Percentiles rank a stretch among this genome's conserved stretches.
Conservation (phyloP, 2,113 vertebrate species). For the Microtus oregoni region DNA sequence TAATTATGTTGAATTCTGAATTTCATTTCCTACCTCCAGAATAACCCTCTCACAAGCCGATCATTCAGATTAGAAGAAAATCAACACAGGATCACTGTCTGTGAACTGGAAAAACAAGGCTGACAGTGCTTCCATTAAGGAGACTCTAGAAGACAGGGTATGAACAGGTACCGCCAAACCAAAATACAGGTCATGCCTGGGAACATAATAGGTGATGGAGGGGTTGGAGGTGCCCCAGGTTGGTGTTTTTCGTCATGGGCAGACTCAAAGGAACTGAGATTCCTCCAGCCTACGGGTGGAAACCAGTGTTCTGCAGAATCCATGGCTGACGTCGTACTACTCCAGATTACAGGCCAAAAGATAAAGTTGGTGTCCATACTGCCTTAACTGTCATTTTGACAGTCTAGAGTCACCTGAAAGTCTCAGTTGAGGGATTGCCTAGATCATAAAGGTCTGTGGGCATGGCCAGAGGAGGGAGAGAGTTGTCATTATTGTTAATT, state of each 20-base stretch:
- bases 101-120: background rate
- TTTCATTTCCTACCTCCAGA: background rate
- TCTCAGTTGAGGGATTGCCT: background rate
- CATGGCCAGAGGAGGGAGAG: background rate
- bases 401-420: background rate
- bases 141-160: background rate
- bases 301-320: no score
- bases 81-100: background rate
- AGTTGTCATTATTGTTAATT: background rate
- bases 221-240: rapidly evolving
- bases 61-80: background rate
- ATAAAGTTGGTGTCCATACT: background rate
- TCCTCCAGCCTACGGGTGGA: rapidly evolving
- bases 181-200: rapidly evolving
- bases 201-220: background rate
- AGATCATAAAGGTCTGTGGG: background rate
- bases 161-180: background rate
- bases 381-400: background rate
- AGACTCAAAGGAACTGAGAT: background rate
- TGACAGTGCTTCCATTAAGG: no score
- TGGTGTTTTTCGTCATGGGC: background rate
- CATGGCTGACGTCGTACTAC: background rate
- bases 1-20: background rate
- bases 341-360: background rate
- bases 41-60: background rate